Evolutionary conservation across 2,888 invertebrate genomes (phyloP), one percentile per base, ranked within the genome.

Genomic region (Drosophila antonietae): DNA sequence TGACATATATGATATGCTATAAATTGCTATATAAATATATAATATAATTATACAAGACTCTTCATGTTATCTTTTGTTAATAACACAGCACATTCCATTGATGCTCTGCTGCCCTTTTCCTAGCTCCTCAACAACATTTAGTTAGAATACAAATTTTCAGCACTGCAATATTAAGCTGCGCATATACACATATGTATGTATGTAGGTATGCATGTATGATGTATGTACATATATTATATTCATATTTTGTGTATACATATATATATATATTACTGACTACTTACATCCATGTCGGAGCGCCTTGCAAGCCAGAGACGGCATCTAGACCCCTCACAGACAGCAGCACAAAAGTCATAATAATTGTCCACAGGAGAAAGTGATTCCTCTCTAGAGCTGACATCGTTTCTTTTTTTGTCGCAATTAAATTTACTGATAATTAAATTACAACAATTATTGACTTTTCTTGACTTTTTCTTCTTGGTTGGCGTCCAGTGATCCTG

Each of bases 231-330:
- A 20, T 23, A 23, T 53, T 37, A 52, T 31, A 35, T 15, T 47
- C 33, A 51, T 33, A 51, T 51, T 31, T 47, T 7, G 1, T 14
- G 20, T 20, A 9, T 0, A 23, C 15, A 37, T 15, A 9, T 1
- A 23, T 23, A 23, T 14, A 43, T 18, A 28, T 6, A 47, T 7
- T 33, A 2, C 8, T 1, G 1, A 10, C 33, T 83, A 92, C 92
- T 92, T 91, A 92, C 92, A 92, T 92, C 92, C 92, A 92, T 73
- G 92, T 92, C 63, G 92, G 92, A 65, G 92, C 91, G 80, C 92
- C 92, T 84, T 92, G 92, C 70, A 92, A 80, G 75, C 91, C 91
- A 63, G 87, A 81, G 64, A 81, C 88, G 67, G 83, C 79, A 81
- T 90, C 82, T 66, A 87, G 75, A 66, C 90, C 78, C 73, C 82